Evolutionary conservation across 2,888 invertebrate genomes (phyloP).

Genomic region (Drosophila cognata): DNA sequence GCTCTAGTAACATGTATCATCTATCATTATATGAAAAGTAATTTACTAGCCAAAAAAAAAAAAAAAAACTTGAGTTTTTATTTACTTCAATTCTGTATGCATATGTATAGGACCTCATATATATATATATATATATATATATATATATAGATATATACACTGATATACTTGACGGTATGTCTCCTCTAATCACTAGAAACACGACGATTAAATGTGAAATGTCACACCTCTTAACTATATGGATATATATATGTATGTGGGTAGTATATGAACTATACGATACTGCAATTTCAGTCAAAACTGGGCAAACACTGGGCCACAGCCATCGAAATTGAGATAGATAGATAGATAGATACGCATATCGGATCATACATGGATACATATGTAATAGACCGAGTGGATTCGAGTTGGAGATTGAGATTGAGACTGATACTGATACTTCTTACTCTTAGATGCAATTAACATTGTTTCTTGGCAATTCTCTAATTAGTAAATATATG

Average conservation of each 20-base stretch:
- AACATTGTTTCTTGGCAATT: slow-evolving; percentile 1
- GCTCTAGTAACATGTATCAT: slow-evolving; percentile 41
- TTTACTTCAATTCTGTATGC: slow-evolving; percentile 39
- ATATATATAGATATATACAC: slow-evolving; percentile 47
- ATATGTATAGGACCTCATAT: slow-evolving; percentile 39
- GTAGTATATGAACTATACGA: slow-evolving; percentile 17
- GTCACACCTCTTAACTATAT: slow-evolving; percentile 19
- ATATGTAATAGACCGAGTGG: neutral
- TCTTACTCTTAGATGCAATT: neutral
- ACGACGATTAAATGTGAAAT: slow-evolving; percentile 5
- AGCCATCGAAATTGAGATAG: slow-evolving; percentile 43
- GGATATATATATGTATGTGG: neutral
- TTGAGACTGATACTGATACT: neutral
- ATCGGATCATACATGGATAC: neutral
- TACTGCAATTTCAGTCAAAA: slow-evolving; percentile 58
- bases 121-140: slow-evolving; percentile 21
- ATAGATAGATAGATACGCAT: slow-evolving; percentile 17
- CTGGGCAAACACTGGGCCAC: slow-evolving; percentile 40
- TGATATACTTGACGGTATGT: slow-evolving; percentile 62
- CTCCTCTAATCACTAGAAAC: slow-evolving; percentile 7
- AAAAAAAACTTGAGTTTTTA: slow-evolving; percentile 16
- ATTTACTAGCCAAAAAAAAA: slow-evolving; percentile 54
- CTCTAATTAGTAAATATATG: slow-evolving; percentile 3
- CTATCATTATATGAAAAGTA: slow-evolving; percentile 45
- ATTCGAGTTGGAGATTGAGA: neutral